Base-by-base conservation (phyloP, 1,140 invertebrate species). In the Bombus confusus region DNA sequence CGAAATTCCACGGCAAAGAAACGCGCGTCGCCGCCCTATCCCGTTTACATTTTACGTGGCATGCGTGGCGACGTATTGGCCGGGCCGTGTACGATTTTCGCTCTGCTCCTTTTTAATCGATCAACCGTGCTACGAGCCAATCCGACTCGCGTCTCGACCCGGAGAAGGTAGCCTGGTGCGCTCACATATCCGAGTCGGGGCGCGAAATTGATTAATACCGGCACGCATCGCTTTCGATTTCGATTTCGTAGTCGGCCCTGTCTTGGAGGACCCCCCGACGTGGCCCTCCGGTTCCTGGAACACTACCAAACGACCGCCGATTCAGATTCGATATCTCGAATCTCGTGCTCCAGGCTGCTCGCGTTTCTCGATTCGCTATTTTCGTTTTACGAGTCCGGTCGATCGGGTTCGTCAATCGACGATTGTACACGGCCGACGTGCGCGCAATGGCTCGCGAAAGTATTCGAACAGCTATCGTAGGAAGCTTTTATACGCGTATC, bases 1-100 rank as follows among this genome's bases (percentile, higher is more conserved):
- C 87, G 52, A 89, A 91, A 90, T 90, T 90, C 89, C 62, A 78
- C 62, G 75, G 57, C 13, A 82, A 71, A n/a, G 76, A 78, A 89
- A 80, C 76, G 59, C 59, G 59, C 71, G 74, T 73, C 62, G 25
- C 57, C 69, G 41, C 68, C 72, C 76, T 77, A 62, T 69, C 41
- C 71, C 52, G 31, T 80, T 71, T 72, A 73, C 82, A 66, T 80
- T 77, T 89, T 39, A 52, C 59, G 72, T 64, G n/a, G 28, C 68
- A 52, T 77, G 34, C 43, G 31, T 18, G 69, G 39, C 57, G 59
- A 80, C 47, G 12, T 57, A 75, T 64, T 64, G 78, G 41, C 59
- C 69, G 13, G n/a, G 10, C 12, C 62, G 43, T 28, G 39, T 62
- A 37, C 77, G 28, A 31, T 34, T 68, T 85, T 80, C 71, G 37